phyloP scores from a whole-genome alignment of 2,888 invertebrate species.

The Steinernema scapterisci region DNA sequence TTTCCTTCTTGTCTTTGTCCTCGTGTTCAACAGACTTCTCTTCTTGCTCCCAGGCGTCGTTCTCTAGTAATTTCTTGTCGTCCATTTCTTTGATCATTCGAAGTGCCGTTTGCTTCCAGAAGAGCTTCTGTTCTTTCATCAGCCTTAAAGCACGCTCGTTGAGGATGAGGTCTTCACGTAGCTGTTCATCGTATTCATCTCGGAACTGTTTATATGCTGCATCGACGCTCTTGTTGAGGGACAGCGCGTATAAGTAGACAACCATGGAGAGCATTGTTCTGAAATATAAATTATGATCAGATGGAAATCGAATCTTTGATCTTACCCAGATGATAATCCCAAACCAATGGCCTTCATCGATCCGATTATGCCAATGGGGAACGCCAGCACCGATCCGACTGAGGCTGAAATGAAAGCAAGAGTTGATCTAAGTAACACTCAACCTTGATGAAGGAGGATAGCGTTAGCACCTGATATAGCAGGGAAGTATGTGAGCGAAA shows the following conservation, averaged over 20 bases:
- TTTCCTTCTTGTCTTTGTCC: no score
- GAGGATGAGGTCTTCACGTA: not conserved
- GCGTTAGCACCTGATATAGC: slow-evolving; percentile 28
- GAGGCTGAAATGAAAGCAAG: slow-evolving; percentile 10
- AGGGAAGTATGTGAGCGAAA: slow-evolving; percentile 21
- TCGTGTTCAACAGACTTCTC: not conserved
- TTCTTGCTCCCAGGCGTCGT: not conserved
- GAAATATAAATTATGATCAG: not conserved
- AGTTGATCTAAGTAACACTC: not conserved
- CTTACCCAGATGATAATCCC: slow-evolving; percentile 9
- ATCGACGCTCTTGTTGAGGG: slow-evolving; percentile 15
- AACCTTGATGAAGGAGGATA: slow-evolving; percentile 22
- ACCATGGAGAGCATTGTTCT: not conserved
- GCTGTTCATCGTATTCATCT: not conserved
- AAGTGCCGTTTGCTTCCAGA: slow-evolving; percentile 23
- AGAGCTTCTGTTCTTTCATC: slow-evolving; percentile 22
- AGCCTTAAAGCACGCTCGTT: slow-evolving; percentile 2
- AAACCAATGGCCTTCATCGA: slow-evolving; percentile 20
- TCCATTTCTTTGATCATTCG: slow-evolving; percentile 15
- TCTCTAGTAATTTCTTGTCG: slow-evolving; percentile 10
- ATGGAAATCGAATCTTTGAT: not conserved
- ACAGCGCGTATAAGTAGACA: not conserved
- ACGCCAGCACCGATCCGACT: slow-evolving; percentile 24
- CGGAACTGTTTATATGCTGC: slow-evolving; percentile 10
- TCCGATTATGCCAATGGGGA: slow-evolving; percentile 7